Evolutionary conservation across 2,113 vertebrate species (phyloP).

Genomic region (Aspidoscelis tigris): DNA sequence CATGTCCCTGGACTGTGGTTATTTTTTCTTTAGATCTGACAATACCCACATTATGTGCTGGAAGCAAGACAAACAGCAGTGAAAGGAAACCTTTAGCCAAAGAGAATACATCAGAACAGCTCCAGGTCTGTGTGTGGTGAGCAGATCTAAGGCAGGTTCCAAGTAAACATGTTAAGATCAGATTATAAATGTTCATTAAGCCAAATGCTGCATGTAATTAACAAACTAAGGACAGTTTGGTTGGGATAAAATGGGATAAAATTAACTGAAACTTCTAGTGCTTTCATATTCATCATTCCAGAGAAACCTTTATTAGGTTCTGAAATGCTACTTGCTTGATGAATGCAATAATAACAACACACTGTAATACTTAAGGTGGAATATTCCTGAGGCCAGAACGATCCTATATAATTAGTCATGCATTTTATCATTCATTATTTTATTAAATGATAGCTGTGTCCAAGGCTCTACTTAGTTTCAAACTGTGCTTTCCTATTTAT

Average conservation of each 20-base stretch:
- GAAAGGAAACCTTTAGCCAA: not conserved
- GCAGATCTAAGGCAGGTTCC: conserved; percentile 25
- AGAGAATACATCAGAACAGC: not conserved
- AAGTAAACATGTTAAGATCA: not conserved
- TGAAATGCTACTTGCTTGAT: conserved; percentile 15
- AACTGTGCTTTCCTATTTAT: not conserved
- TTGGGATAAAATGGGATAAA: conserved; percentile 23
- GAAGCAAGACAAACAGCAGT: not conserved
- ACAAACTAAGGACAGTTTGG: fast-evolving
- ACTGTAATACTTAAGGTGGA: not conserved
- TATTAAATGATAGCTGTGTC: conserved; percentile 6
- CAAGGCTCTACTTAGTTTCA: not conserved
- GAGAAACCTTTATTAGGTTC: conserved; percentile 21
- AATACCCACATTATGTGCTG: not conserved
- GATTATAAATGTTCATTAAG: conserved; percentile 26
- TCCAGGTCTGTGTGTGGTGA: not conserved
- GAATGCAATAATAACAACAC: conserved; percentile 5
- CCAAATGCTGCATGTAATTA: not conserved
- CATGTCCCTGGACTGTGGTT: not conserved
- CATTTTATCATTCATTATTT: conserved; percentile 5
- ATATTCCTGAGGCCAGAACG: conserved; percentile 9
- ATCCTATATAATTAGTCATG: not conserved
- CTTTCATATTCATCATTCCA: conserved; percentile 15
- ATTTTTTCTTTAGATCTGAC: not conserved
- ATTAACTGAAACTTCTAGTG: not conserved